phyloP scores from a whole-genome alignment of 1,140 invertebrate genomes.

The Drosophila miranda region DNA sequence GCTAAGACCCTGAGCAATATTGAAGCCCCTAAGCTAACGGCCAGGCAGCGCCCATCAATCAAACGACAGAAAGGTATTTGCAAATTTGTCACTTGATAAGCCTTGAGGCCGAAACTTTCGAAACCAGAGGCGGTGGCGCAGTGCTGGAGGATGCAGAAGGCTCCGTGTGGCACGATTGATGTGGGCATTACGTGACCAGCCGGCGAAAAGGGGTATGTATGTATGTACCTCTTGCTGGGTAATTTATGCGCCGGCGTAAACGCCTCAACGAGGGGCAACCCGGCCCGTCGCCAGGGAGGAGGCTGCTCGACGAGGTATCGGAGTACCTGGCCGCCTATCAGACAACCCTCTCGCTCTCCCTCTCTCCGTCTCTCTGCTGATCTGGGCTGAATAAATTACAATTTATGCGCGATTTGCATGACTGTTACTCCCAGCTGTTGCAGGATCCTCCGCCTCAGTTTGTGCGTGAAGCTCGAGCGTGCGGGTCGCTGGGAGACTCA shows the following conservation, averaged over 20 bases:
- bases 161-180: constrained; percentile 64
- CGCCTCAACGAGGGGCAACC: constrained; percentile 49
- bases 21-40: constrained; percentile 15
- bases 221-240: constrained; percentile 36
- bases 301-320: constrained; percentile 11
- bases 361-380: not conserved
- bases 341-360: constrained; percentile 28
- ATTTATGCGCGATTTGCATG: constrained; percentile 79
- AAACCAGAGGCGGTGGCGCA: not conserved
- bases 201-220: constrained; percentile 47
- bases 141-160: constrained; percentile 30
- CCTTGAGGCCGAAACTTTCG: constrained; percentile 19
- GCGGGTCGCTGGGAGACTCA: constrained; percentile 27
- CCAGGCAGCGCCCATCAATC: constrained; percentile 68
- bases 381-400: constrained; percentile 72
- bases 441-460: constrained; percentile 57
- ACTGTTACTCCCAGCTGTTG: constrained; percentile 54
- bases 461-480: constrained; percentile 64
- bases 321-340: constrained; percentile 12
- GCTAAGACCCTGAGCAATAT: not conserved
- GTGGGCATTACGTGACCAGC: constrained; percentile 77
- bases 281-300: constrained; percentile 26
- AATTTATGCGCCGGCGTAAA: constrained; percentile 81
- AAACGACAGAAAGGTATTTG: constrained; percentile 54
- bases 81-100: constrained; percentile 77